These are phyloP conservation scores for Caenorhabditis latens DNA, from an alignment of 1,140 invertebrate species.

Conservation along the genomic window DNA sequence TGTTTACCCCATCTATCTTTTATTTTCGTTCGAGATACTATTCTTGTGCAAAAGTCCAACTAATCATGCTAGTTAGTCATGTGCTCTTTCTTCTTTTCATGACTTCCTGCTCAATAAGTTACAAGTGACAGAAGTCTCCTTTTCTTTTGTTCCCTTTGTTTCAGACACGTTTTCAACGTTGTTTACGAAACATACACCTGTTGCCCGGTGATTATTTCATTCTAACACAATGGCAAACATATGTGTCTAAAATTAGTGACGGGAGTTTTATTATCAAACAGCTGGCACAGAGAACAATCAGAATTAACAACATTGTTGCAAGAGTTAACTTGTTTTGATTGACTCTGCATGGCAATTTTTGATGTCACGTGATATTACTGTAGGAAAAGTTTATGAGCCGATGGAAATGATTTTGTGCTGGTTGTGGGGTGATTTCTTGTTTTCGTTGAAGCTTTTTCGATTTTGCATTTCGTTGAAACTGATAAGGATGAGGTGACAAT, in stretches of 20 bases:
- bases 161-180: conserved; percentile 30
- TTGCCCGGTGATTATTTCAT: conserved; percentile 8
- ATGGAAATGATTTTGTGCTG: neutral
- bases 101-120: conserved; percentile 9
- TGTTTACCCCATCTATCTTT: neutral
- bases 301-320: neutral
- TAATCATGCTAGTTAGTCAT: conserved; percentile 23
- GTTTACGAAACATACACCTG: conserved; percentile 19
- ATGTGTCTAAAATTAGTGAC: conserved; percentile 34
- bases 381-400: neutral
- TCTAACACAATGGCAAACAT: neutral
- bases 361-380: neutral
- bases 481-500: conserved; percentile 14
- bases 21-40: neutral
- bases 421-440: conserved; percentile 39
- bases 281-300: conserved; percentile 36
- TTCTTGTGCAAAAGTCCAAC: neutral
- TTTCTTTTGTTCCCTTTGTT: conserved; percentile 39
- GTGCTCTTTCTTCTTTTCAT: neutral
- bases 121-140: neutral
- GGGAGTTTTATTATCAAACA: conserved; percentile 33
- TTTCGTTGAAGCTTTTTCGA: neutral
- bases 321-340: neutral
- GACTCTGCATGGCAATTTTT: conserved; percentile 5
- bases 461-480: neutral